Evolutionary conservation across 2,113 vertebrate genomes (phyloP).

Genomic region (Canis aureus): DNA sequence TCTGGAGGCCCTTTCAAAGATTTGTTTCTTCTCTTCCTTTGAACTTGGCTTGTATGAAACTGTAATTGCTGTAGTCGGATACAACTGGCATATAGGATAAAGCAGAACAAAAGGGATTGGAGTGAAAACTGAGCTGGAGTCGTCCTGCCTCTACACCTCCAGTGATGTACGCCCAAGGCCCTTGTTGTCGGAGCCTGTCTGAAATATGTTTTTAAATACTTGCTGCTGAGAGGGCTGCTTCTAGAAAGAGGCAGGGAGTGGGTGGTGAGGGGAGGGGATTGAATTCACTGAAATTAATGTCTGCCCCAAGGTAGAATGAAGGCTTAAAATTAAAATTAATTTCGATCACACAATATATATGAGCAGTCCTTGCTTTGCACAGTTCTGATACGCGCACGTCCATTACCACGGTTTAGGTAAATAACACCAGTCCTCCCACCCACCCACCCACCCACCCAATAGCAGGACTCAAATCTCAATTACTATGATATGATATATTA

Average conservation of each 20-base stretch:
- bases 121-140: neutral
- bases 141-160: neutral
- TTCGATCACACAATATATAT: neutral
- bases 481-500: neutral
- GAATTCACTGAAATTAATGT: neutral
- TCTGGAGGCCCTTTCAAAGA: neutral
- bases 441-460: neutral
- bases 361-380: neutral
- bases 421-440: neutral
- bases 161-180: neutral
- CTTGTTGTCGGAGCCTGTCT: neutral
- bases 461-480: neutral
- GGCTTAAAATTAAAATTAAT: conserved; percentile 35
- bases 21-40: neutral
- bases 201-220: neutral
- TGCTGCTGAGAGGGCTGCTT: neutral
- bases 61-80: too few species aligned
- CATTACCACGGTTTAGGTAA: neutral
- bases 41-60: neutral
- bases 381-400: neutral
- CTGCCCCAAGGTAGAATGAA: neutral
- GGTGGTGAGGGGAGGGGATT: neutral
- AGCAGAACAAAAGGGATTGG: neutral
- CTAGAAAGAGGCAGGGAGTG: neutral
- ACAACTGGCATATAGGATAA: neutral